Conservation (phyloP, 30 jellyfish, hydroid and myxozoan genomes). For the Turritopsis rubra region DNA sequence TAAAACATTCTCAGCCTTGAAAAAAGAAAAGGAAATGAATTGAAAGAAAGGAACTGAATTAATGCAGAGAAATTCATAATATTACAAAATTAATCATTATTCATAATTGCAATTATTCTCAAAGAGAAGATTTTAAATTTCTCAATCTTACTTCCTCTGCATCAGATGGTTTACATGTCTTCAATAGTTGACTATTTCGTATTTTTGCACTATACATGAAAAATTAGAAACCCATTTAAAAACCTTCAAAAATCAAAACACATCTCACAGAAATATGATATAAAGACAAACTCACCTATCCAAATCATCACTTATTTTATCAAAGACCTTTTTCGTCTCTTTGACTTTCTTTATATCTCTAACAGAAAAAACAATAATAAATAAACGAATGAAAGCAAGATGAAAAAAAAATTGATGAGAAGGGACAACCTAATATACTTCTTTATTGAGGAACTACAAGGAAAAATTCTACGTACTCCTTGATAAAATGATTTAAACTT, state of each 20-base stretch:
- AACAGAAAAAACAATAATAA: neutral
- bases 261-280: neutral
- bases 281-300: constrained; percentile 52
- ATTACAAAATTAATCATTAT: neutral
- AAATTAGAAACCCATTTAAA: neutral
- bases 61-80: neutral
- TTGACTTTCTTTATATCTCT: constrained; percentile 92
- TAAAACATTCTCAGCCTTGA: constrained; percentile 78
- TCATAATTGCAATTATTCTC: neutral
- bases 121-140: neutral
- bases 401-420: neutral
- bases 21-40: neutral
- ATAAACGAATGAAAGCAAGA: neutral
- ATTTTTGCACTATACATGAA: constrained; percentile 45
- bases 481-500: constrained; percentile 60
- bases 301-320: constrained; percentile 90
- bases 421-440: too few relatives aligned
- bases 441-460: too few relatives aligned
- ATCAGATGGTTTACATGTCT: constrained; percentile 67
- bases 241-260: neutral
- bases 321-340: constrained; percentile 90
- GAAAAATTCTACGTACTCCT: constrained; percentile 53
- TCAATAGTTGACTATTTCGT: constrained; percentile 75
- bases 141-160: constrained; percentile 85
- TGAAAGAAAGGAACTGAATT: neutral